A percentile compares a stretch with the other conserved stretches of the same genome.
phyloP scores from a whole-genome alignment of 2,113 vertebrate genomes.

The Phyllostomus discolor region DNA sequence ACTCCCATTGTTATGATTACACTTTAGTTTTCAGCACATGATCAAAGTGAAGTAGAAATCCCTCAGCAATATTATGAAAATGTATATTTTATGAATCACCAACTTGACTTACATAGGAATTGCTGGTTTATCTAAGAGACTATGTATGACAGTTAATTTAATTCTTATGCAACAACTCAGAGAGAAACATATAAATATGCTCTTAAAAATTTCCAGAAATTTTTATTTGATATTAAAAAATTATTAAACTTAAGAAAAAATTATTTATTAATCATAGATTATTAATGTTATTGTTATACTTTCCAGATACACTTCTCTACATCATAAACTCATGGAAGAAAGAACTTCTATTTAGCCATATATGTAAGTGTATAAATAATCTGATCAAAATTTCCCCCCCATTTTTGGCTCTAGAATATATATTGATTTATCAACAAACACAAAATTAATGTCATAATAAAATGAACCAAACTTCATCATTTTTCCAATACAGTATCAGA shows the following conservation, averaged over 20 bases:
- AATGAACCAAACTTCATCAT: background rate
- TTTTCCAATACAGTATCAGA: background rate
- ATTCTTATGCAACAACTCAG: background rate
- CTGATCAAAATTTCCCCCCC: background rate
- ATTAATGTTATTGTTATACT: background rate
- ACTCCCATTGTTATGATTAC: background rate
- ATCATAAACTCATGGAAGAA: background rate
- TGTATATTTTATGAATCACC: constrained; percentile 60
- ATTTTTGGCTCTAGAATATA: background rate
- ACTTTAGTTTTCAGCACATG: background rate
- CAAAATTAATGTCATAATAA: background rate
- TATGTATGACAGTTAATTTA: background rate
- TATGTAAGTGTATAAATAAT: background rate
- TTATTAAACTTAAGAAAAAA: background rate
- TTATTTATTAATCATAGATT: background rate
- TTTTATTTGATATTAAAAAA: background rate
- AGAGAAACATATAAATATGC: background rate
- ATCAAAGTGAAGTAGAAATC: constrained; percentile 28
- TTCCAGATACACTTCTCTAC: background rate
- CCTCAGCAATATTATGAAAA: constrained; percentile 19
- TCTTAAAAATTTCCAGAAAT: background rate
- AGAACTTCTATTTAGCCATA: background rate
- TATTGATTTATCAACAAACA: background rate
- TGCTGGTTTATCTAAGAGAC: constrained; percentile 42
- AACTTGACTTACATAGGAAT: constrained; percentile 36